Evolutionary conservation across 1,140 invertebrate species (phyloP), one percentile per base, ranked within the genome.

Genomic region (Frieseomelitta varia): DNA sequence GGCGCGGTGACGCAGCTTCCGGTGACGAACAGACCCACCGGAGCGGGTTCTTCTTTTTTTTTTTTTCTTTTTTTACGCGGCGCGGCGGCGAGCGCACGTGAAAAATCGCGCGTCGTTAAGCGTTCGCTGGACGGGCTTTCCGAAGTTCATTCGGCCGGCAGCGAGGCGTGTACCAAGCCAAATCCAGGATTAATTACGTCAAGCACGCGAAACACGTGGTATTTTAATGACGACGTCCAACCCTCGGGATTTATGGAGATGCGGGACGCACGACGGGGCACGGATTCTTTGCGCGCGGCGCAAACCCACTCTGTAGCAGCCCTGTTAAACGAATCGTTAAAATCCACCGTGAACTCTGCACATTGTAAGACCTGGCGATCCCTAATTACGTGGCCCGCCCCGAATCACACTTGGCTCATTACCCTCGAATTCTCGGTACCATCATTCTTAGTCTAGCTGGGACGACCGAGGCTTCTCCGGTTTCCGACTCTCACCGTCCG

Each of bases 371-470:
- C 65, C 61, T 30, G 34, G 68, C 65, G 17, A 81, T 85, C 82
- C 84, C 87, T 89, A 88, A 89, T 88, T 89, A 84, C 85, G 76
- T 67, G 79, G 15, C 63, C 51, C 84, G 75, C 51, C 84, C 58
- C 53, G 67, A 76, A 39, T 39, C 61, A 72, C 84, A 15, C 74
- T 71, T 68, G 75, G 73, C 78, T 87, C 87, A 81, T 87, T 87
- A 81, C 73, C 61, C 51, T 53, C 51, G 51, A 73, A 74, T 80
- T 80, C 69, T 47, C 67, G 47, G 67, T 73, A 56, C 34, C 68
- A 79, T 73, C 47, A 58, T 14, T 84, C 77, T 84, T 67, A 55
- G 58, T 67, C 69, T 24, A 21, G 53, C 19, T 51, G 17, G 53
- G 12, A 19, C 34, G n/a, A n/a, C 39, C 6, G 39, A 47, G 39